phyloP scores from a whole-genome alignment of 2,113 vertebrate species.

The Pomatostomus ruficeps region DNA sequence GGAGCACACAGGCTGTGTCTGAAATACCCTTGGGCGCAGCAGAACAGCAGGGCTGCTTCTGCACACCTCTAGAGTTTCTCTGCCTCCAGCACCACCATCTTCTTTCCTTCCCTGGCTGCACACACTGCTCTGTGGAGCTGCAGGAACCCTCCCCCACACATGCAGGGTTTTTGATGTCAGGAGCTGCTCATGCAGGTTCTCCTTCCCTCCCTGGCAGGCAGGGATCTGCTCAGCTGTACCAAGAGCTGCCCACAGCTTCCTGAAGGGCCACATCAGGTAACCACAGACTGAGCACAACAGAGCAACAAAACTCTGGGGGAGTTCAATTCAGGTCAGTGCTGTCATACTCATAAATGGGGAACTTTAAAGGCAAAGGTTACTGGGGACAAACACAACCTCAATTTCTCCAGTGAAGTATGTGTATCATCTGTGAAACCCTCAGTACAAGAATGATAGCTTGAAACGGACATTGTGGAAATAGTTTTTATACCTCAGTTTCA shows the following conservation, averaged over 20 bases:
- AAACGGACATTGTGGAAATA: not conserved
- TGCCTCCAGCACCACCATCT: not conserved
- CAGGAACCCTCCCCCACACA: not conserved
- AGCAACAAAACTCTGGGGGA: not conserved
- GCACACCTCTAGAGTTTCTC: not conserved
- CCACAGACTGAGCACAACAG: not conserved
- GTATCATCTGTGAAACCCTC: not conserved
- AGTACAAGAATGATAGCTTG: not conserved
- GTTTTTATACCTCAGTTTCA: not conserved
- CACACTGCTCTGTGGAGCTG: not conserved
- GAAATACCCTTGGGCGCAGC: not conserved
- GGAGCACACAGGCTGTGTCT: not conserved
- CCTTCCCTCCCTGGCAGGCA: not conserved
- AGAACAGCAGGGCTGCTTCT: not conserved
- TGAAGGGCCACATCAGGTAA: fast-evolving
- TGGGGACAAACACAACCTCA: not conserved
- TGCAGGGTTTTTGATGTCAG: fast-evolving
- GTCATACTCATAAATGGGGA: not conserved
- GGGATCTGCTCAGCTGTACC: not conserved
- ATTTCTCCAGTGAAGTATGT: not conserved
- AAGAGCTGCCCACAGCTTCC: not conserved
- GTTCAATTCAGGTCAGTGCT: not conserved
- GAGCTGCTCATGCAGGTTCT: not conserved
- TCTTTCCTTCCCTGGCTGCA: not conserved
- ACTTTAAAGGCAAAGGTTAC: not conserved